phyloP scores from a whole-genome alignment of 2,113 vertebrate species.

The Etia nguti region DNA sequence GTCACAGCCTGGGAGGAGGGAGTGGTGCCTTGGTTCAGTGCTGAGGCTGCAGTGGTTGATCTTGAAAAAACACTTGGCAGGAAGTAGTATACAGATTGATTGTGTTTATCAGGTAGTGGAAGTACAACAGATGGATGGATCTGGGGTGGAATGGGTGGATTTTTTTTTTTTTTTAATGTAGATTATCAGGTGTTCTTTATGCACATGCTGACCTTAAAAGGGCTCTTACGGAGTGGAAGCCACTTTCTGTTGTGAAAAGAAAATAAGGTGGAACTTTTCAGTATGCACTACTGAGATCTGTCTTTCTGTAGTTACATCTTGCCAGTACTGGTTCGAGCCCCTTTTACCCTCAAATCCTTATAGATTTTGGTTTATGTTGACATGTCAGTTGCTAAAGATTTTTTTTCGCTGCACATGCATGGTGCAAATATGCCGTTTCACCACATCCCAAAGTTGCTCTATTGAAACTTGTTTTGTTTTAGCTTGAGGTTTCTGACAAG shows the following conservation, averaged over 20 bases:
- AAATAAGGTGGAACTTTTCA: neutral
- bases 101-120: neutral
- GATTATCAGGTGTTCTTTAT: neutral
- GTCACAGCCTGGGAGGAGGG: neutral
- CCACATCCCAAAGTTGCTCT: neutral
- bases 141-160: neutral
- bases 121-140: neutral
- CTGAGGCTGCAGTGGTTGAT: neutral
- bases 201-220: neutral
- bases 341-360: neutral
- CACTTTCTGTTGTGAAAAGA: neutral
- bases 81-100: constrained; percentile 37
- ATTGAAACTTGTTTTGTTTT: neutral
- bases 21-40: neutral
- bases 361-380: neutral
- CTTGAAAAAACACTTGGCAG: neutral
- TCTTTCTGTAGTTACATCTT: neutral
- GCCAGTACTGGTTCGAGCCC: neutral
- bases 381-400: neutral
- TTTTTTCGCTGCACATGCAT: neutral
- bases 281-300: neutral
- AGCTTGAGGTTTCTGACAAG: neutral
- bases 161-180: neutral
- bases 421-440: neutral
- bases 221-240: neutral